Evolutionary conservation across 2,888 invertebrate genomes (phyloP).

Genomic region (Lathronympha strigana): DNA sequence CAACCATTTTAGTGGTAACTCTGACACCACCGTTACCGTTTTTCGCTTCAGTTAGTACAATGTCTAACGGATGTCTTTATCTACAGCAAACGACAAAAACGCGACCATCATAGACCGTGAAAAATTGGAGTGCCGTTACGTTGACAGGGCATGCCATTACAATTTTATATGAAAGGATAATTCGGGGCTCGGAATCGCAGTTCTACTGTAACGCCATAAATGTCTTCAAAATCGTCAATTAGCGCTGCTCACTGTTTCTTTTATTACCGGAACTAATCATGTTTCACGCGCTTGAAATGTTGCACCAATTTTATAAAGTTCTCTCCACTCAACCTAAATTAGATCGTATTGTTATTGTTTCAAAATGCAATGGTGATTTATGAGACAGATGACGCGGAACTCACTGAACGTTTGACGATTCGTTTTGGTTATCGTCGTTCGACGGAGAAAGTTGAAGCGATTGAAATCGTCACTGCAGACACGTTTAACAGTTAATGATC

Average conservation of each 20-base stretch:
- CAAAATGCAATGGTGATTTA: conserved; percentile 25
- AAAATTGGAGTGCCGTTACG: too few relatives aligned
- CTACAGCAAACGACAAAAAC: too few relatives aligned
- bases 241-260: not conserved
- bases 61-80: too few relatives aligned
- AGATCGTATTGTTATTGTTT: conserved; percentile 18
- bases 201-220: not conserved
- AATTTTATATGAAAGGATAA: too few relatives aligned
- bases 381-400: conserved; percentile 56
- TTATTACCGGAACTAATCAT: conserved; percentile 11
- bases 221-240: conserved; percentile 2
- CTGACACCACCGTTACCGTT: too few relatives aligned
- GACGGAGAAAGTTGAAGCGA: conserved; percentile 52
- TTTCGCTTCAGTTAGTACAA: too few relatives aligned
- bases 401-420: conserved; percentile 54
- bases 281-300: conserved; percentile 7
- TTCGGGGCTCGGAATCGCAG: too few relatives aligned
- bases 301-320: not conserved
- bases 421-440: conserved; percentile 50
- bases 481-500: too few relatives aligned
- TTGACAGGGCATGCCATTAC: too few relatives aligned
- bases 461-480: not conserved
- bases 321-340: not conserved
- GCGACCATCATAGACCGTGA: too few relatives aligned
- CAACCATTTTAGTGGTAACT: too few relatives aligned